A percentile compares a stretch with the other conserved stretches of the same genome.
Evolutionary conservation across 2,797 vertebrate species (phyloP).

Genomic region (Xyrichtys novacula): DNA sequence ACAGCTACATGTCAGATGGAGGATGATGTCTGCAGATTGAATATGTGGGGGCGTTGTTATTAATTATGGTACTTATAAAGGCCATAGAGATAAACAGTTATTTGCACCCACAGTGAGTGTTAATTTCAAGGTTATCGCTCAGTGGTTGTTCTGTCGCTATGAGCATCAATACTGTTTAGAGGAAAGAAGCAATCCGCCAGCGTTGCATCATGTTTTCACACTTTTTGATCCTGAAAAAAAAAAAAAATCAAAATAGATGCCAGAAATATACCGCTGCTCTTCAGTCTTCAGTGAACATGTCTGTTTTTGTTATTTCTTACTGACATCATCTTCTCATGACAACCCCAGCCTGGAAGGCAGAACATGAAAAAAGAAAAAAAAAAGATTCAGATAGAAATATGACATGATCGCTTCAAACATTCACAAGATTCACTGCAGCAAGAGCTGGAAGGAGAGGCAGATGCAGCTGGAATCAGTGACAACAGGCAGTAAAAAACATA

Average conservation of each 20-base stretch:
- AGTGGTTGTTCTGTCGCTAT: too few species aligned
- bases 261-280: constrained; percentile 54
- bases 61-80: too few species aligned
- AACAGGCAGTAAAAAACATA: background rate
- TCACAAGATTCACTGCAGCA: constrained; percentile 22
- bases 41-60: too few species aligned
- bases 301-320: constrained; percentile 59
- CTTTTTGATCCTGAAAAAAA: constrained; percentile 51
- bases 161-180: constrained; percentile 16
- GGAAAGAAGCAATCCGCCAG: constrained; percentile 16
- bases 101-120: too few species aligned
- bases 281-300: constrained; percentile 57
- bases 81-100: too few species aligned
- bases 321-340: constrained; percentile 53
- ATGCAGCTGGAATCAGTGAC: background rate
- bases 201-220: constrained; percentile 57
- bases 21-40: too few species aligned
- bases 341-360: constrained; percentile 45
- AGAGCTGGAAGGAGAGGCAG: constrained; percentile 6
- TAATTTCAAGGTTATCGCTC: too few species aligned
- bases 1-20: too few species aligned
- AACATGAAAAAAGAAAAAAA: background rate
- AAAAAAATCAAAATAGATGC: constrained; percentile 57
- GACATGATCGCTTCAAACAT: constrained; percentile 36
- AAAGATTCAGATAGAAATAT: constrained; percentile 45